Base-by-base conservation (phyloP, 2,888 invertebrate species). In the Alloplasta piceator region DNA sequence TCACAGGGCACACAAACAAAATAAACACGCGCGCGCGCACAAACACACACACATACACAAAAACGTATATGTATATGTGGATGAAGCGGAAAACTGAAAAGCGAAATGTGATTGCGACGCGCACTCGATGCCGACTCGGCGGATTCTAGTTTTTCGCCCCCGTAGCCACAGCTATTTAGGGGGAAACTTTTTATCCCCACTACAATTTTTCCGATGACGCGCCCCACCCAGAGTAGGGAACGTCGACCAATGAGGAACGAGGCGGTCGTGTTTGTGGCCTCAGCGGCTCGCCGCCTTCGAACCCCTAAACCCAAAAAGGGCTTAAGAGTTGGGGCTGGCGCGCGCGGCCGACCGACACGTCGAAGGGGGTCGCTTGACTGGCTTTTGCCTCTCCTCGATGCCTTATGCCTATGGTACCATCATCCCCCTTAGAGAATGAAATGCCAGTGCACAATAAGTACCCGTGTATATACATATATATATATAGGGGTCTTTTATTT, bases 261-360 rank as follows among this genome's bases (percentile, higher is more conserved):
- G 87, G 92, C 90, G 92, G 92, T 92, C 90, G 92, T 92, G 92
- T 92, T 85, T 92, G 92, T 91, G 92, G 92, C 92, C 91, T 90
- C 90, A 89, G 92, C 86, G 92, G 92, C 92, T 90, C 90, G 92
- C 92, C 92, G 92, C 92, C 92, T 91, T 92, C 91, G 86, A 26
- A 88, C 90, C 90, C 83, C 84, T 84, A 86, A 86, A 26, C 26
- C 86, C 85, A 82, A 81, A 68, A 68, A 74, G 86, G 78, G 86
- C 85, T 87, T 84, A 84, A 84, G 85, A 84, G 84, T 82, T 84
- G 83, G 79, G 68, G 64, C 78, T 70, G 70, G 56, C 82, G 82
- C 79, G 78, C 71, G 83, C 78, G 78, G 74, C 73, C 77, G 76
- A 77, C 77, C 82, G 73, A 83, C 76, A 55, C 74, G 67, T 73